phyloP scores from a whole-genome alignment of 2,113 vertebrate genomes.

The Tragelaphus buxtoni region DNA sequence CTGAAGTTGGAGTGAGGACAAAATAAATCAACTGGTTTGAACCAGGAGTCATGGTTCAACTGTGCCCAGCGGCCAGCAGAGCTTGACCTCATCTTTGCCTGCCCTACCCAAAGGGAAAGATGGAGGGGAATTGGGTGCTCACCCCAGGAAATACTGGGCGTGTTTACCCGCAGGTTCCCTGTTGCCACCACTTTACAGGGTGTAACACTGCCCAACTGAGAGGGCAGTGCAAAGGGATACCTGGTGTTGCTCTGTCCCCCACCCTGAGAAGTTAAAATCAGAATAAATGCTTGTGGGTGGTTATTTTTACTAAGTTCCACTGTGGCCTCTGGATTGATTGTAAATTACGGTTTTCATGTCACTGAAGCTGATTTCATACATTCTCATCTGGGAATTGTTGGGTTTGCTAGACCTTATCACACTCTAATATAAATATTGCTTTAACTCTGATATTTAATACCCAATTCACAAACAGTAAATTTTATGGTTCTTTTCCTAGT shows the following conservation, averaged over 20 bases:
- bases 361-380: background rate
- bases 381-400: conserved; percentile 41
- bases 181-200: background rate
- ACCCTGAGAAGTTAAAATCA: background rate
- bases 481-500: conserved; percentile 37
- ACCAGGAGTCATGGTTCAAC: background rate
- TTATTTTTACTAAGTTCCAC: background rate
- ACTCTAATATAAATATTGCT: conserved; percentile 24
- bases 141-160: fast-evolving
- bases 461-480: conserved; percentile 24
- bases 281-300: background rate
- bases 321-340: conserved; percentile 33
- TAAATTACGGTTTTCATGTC: conserved; percentile 14
- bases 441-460: conserved; percentile 47
- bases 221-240: background rate
- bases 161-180: background rate
- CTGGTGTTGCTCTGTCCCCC: background rate
- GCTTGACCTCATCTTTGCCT: too few relatives aligned
- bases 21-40: background rate
- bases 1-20: background rate
- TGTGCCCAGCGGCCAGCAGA: background rate
- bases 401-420: conserved; percentile 34
- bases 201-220: background rate
- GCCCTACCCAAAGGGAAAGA: background rate
- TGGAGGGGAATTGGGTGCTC: background rate